Conservation (phyloP, 1,140 invertebrate genomes). For the Drosophila paulistorum region DNA sequence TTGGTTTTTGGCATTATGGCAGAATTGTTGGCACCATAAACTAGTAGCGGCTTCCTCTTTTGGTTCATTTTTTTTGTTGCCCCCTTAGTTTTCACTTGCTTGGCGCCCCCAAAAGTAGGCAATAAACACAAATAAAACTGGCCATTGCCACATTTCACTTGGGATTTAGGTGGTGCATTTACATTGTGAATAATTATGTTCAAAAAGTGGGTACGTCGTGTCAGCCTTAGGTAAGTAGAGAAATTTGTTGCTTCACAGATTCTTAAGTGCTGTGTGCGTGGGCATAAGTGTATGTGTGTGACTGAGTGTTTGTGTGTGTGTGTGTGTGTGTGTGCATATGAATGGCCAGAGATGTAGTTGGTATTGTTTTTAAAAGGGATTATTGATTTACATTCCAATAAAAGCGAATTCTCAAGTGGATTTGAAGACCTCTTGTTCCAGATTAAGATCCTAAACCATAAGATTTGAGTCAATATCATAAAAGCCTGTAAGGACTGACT, state of each 20-base stretch:
- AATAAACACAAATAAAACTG: background rate
- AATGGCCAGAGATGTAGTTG: background rate
- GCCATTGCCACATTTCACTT: background rate
- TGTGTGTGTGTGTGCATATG: background rate
- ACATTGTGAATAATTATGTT: conserved; percentile 54
- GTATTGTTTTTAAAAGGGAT: background rate
- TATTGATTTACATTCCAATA: conserved; percentile 1
- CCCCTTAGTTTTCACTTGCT: background rate
- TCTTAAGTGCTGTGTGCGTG: conserved; percentile 4
- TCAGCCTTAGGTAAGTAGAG: conserved; percentile 76
- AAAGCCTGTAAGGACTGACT: too few relatives aligned
- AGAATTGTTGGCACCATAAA: conserved; percentile 15
- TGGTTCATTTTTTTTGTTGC: background rate
- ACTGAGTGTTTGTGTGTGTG: background rate
- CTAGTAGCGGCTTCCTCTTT: conserved; percentile 20
- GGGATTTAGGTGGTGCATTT: conserved; percentile 9
- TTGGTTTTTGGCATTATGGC: conserved; percentile 14
- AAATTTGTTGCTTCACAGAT: conserved; percentile 7
- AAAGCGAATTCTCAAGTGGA: background rate
- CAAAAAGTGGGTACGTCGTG: conserved; percentile 81
- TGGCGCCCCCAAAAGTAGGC: conserved; percentile 11
- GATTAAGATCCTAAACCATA: background rate
- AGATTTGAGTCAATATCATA: too few relatives aligned
- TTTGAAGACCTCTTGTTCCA: background rate
- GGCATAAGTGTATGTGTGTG: conserved; percentile 7